These are phyloP conservation scores for Drosophila virilis DNA, from an alignment of 1,140 invertebrate genomes.

Conservation along the genomic window DNA sequence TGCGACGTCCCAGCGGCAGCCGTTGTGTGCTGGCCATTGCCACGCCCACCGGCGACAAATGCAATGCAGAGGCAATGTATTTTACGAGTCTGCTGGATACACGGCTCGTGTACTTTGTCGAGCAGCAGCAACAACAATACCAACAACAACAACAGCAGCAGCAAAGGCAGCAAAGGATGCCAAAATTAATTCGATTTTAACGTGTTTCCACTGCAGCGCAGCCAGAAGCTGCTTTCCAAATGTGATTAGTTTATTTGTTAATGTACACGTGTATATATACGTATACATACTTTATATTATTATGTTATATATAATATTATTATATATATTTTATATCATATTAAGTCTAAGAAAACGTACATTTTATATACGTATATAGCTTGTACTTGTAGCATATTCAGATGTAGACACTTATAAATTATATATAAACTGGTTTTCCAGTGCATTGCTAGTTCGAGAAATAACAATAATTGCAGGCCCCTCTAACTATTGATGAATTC, in stretches of 20 bases:
- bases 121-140: slow-evolving; percentile 19
- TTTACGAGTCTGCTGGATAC: slow-evolving; percentile 51
- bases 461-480: too few relatives aligned
- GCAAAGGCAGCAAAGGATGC: neutral
- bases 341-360: neutral
- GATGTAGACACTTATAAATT: neutral
- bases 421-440: slow-evolving; percentile 14
- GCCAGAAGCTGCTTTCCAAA: neutral
- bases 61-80: slow-evolving; percentile 51
- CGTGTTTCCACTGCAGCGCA: neutral
- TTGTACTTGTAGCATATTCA: neutral
- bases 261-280: too few relatives aligned
- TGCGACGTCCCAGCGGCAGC: slow-evolving; percentile 48
- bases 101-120: slow-evolving; percentile 48
- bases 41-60: slow-evolving; percentile 59
- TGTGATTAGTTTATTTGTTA: slow-evolving; percentile 12
- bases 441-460: too few relatives aligned
- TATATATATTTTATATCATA: neutral
- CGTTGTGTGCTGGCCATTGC: slow-evolving; percentile 64
- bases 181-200: too few relatives aligned
- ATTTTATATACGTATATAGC: slow-evolving; percentile 6
- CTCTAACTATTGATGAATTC: too few relatives aligned
- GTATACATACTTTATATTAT: too few relatives aligned
- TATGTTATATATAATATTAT: too few relatives aligned
- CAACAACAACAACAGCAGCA: neutral